Base-by-base conservation (phyloP, 2,797 vertebrate genomes). In the Anniella stebbinsi region DNA sequence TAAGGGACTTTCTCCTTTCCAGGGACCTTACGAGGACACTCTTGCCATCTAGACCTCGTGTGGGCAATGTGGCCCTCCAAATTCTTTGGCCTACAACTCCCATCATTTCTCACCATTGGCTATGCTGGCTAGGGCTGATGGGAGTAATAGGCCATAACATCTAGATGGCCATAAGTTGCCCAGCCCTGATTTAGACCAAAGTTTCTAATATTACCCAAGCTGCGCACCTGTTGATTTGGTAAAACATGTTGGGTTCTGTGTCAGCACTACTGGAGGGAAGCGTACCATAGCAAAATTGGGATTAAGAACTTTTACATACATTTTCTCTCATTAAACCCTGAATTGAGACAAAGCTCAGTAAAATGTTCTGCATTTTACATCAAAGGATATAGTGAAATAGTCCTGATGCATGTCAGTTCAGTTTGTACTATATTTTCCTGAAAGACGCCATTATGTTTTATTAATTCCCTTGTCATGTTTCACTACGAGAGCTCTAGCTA, bases 301-400 rank as follows among this genome's bases (percentile, higher is more conserved):
- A 57, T n/a, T 66, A 66, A n/a, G 30, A 18, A 3, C 33, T 77
- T 78, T 57, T 78, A 38, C 28, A 69, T 36, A 45, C 33, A 33
- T 48, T 36, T 8, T 28, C 21, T n/a, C 80, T 83, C 45, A 25
- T 57, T 77, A 33, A 41, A 41, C 12, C n/a, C 45, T 41, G 28
- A 86, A 91, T 80, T 87, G 91, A 93, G 78, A 81, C 21, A 86
- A 86, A 93, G 91, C 45, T 57, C 77, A 77, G n/a, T 48, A 88
- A 73, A 60, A 41, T 78, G 25, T 54, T 70, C 51, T 85, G 63
- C 66, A 45, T 73, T 90, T 92, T 87, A 86, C 28, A 92, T 54
- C 90, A 91, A 69, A 88, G 66, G 72, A 23, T 90, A 70, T 15
- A 17, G 21, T 21, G 78, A 84, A 0, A 90, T 66, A 80, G 80